Evolutionary conservation across 2,113 vertebrate species (phyloP).

Genomic region (Caloenas nicobarica): DNA sequence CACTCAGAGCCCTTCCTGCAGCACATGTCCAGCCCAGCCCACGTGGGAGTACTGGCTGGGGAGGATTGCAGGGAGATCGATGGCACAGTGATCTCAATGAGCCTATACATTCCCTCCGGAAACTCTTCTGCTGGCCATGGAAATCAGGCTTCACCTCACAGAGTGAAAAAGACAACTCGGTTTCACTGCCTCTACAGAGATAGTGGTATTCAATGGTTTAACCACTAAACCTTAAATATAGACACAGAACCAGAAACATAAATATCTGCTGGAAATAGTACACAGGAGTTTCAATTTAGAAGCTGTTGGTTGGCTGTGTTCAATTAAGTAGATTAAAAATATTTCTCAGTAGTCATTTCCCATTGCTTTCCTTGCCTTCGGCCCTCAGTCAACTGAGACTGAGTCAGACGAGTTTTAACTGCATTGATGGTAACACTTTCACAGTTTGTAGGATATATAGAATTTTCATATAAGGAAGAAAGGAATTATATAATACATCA

Average conservation of each 20-base stretch:
- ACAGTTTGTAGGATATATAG: neutral
- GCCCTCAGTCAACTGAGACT: neutral
- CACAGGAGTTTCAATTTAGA: neutral
- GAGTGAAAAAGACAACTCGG: neutral
- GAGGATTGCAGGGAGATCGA: neutral
- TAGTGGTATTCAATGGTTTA: neutral
- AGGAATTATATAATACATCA: neutral
- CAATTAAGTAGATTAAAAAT: neutral
- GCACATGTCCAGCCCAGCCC: rapidly evolving
- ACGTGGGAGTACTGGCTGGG: neutral
- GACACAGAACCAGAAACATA: neutral
- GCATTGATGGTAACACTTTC: neutral
- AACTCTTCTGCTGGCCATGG: neutral
- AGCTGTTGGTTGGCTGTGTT: neutral
- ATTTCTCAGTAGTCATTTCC: neutral
- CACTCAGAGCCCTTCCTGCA: neutral
- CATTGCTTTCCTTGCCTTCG: neutral
- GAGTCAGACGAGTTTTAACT: neutral
- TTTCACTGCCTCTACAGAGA: neutral
- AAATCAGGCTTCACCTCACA: neutral
- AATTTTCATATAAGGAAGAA: neutral
- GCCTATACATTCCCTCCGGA: neutral
- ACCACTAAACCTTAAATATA: neutral
- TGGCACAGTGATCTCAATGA: rapidly evolving
- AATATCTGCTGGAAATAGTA: neutral